Conservation (phyloP, 2,888 invertebrate genomes). For the Cactoblastis cactorum region DNA sequence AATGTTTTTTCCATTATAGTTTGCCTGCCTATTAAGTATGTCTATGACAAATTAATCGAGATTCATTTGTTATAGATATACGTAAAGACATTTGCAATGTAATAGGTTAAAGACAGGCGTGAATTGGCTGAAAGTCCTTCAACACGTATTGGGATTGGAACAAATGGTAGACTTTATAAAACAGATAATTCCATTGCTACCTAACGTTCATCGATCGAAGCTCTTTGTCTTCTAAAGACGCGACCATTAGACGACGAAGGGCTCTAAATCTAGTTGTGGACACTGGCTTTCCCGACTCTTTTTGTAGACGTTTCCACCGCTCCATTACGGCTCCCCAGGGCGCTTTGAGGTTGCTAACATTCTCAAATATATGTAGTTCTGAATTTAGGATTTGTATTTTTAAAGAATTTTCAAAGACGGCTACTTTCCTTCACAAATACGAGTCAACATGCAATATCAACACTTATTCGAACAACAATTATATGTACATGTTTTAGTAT, state of each 20-base stretch:
- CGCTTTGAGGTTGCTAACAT: slow-evolving; percentile 44
- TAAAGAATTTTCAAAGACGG: slow-evolving; percentile 1
- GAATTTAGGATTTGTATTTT: slow-evolving; percentile 19
- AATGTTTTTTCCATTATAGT: no score
- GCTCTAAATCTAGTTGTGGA: slow-evolving; percentile 62
- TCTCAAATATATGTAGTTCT: slow-evolving; percentile 45
- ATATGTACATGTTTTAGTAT: no score
- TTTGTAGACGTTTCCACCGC: slow-evolving; percentile 59
- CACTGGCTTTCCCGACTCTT: slow-evolving; percentile 51
- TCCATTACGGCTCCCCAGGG: slow-evolving; percentile 62
- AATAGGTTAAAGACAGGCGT: no score
- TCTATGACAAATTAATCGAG: no score
- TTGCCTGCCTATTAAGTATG: no score
- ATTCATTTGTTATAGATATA: no score
- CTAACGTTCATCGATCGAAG: not conserved
- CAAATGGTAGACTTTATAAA: not conserved
- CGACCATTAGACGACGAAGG: slow-evolving; percentile 47
- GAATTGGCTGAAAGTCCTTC: no score
- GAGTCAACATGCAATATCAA: not conserved
- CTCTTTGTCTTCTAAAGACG: slow-evolving; percentile 17
- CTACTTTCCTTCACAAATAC: not conserved
- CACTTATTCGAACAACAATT: no score
- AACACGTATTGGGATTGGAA: not conserved
- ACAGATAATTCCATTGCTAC: not conserved
- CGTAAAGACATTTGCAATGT: no score